Evolutionary conservation across 2,888 invertebrate genomes (phyloP), one percentile per base, ranked within the genome.

Genomic region (Drosophila colorata): DNA sequence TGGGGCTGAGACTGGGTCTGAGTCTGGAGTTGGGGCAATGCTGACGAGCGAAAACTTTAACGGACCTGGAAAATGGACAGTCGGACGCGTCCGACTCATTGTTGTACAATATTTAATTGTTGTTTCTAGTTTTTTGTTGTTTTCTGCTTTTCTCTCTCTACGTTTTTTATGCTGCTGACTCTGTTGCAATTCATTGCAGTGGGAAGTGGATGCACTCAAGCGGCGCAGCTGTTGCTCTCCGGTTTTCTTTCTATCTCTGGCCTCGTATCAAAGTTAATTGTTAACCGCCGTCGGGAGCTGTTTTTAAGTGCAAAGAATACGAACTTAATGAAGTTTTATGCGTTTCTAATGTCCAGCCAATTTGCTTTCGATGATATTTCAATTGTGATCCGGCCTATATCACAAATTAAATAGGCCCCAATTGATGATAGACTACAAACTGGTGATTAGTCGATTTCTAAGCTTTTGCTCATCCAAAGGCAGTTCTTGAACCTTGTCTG

Each of bases 241-340:
- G 56, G 66, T 44, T 49, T 49, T 69, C 57, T 51, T 60, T 23
- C 57, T 76, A 73, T 82, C 73, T 78, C n/a, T 64, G 43, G 69
- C 55, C 61, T 63, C 60, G 64, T 78, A 80, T 80, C 75, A 46
- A 70, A 84, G 79, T 78, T 84, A 81, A 81, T 81, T 84, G 77
- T 82, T 79, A 71, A 53, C 66, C 60, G 61, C 56, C 55, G 55
- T 66, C 31, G 41, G 55, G n/a, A 48, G 33, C 44, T 47, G 52
- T 56, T 47, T 49, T 44, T 63, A 35, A 55, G 41, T 28, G 40
- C 37, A 43, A 33, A 67, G 66, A 67, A 73, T 65, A 65, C 71
- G 38, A 72, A 52, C 76, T 73, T 85, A 87, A 85, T 82, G 80
- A 87, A 84, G 75, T 82, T 87, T 85, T 87, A 85, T 85, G 87